Conservation (phyloP, 1,140 invertebrate species). For the Apis mellifera region DNA sequence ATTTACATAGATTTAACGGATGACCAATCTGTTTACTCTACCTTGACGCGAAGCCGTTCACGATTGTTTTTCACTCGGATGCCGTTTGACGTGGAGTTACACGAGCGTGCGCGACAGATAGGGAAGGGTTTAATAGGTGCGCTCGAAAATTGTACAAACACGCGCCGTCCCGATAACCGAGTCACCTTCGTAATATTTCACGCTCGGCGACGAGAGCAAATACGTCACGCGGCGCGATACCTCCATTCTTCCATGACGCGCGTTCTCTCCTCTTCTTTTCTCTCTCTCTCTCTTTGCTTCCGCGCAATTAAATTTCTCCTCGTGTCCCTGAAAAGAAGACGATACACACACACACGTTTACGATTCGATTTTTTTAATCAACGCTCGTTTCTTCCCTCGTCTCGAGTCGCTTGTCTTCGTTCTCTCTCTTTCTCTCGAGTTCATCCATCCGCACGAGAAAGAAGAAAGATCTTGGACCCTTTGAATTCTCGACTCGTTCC, state of each 20-base stretch:
- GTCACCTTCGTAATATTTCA: constrained; percentile 17
- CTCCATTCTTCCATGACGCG: neutral
- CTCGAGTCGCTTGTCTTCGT: neutral
- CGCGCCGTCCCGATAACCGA: neutral
- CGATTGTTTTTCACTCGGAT: constrained; percentile 3
- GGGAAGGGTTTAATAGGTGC: neutral
- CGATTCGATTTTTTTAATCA: neutral
- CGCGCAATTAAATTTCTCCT: constrained; percentile 4
- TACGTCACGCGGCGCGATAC: neutral
- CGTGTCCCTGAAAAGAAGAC: neutral
- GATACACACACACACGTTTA: neutral
- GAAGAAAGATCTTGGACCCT: constrained; percentile 14
- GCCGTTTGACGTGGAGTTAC: neutral
- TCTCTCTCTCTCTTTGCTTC: no score
- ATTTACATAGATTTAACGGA: neutral
- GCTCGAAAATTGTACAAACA: constrained; percentile 21
- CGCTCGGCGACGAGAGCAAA: neutral
- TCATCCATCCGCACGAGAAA: neutral
- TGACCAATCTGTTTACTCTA: neutral
- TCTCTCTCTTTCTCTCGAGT: neutral
- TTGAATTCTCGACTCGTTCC: neutral
- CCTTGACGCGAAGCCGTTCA: neutral
- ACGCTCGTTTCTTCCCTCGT: neutral
- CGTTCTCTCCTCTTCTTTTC: neutral
- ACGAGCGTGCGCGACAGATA: neutral